Conservation (phyloP, 2,888 invertebrate species). For the Caenorhabditis auriculariae region DNA sequence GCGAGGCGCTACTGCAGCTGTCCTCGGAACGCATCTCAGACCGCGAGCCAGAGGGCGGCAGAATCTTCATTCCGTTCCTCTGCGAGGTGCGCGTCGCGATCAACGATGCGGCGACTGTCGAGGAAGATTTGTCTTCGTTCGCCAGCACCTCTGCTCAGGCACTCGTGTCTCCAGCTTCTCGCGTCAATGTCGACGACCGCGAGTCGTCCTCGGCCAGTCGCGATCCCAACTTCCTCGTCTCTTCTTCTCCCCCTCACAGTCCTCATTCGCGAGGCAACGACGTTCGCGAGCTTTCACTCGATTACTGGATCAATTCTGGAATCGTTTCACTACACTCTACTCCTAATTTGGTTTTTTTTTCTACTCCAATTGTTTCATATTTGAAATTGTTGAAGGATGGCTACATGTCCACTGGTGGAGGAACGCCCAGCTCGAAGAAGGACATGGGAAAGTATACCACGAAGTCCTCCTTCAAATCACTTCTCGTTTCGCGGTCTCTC, state of each 20-base stretch:
- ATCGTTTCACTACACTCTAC: no score
- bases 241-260: conserved; percentile 28
- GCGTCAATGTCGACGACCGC: conserved; percentile 10
- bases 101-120: conserved; percentile 5
- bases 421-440: conserved; percentile 36
- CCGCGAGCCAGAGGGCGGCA: conserved; percentile 15
- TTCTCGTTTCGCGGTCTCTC: conserved; percentile 37
- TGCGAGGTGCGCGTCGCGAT: conserved; percentile 48
- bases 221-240: no score
- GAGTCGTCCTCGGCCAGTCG: conserved; percentile 5
- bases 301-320: conserved; percentile 50
- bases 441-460: conserved; percentile 52
- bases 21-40: conserved; percentile 25
- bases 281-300: conserved; percentile 50
- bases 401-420: no score
- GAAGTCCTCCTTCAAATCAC: conserved; percentile 55
- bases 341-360: background rate
- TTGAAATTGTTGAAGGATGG: no score
- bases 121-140: conserved; percentile 2
- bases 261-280: conserved; percentile 27
- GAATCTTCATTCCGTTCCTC: conserved; percentile 61
- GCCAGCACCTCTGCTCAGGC: background rate
- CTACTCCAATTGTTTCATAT: no score
- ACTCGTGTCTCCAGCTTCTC: background rate
- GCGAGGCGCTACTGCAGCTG: conserved; percentile 61